Evolutionary conservation across 2,888 invertebrate species (phyloP).

Genomic region (Agrypnus murinus): DNA sequence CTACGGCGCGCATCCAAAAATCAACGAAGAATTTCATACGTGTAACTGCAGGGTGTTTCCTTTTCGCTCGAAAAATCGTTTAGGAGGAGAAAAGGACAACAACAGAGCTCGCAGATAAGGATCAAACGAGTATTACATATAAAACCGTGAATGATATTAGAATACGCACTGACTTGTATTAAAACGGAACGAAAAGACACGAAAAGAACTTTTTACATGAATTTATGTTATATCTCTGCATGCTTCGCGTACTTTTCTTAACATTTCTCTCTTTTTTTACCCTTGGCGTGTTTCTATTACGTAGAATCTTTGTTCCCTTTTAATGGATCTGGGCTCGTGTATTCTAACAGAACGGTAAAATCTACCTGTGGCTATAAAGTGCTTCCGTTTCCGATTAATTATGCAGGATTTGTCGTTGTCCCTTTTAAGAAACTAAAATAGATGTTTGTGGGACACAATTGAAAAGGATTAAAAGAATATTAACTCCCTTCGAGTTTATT

Average conservation of each 20-base stretch:
- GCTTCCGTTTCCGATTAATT: constrained; percentile 26
- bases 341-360: constrained; percentile 16
- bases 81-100: constrained; percentile 20
- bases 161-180: constrained; percentile 58
- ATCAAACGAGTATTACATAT: background rate
- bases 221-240: constrained; percentile 35
- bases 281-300: constrained; percentile 7
- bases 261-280: constrained; percentile 2
- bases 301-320: background rate
- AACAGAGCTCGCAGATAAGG: background rate
- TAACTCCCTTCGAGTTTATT: too few relatives aligned
- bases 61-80: background rate
- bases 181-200: constrained; percentile 49
- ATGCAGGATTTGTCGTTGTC: constrained; percentile 35
- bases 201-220: constrained; percentile 43
- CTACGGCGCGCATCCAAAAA: constrained; percentile 29
- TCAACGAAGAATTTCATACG: background rate
- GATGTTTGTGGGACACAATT: constrained; percentile 21
- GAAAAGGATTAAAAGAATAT: background rate
- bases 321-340: constrained; percentile 2
- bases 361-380: constrained; percentile 18
- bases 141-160: constrained; percentile 52
- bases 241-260: constrained; percentile 12
- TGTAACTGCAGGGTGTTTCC: constrained; percentile 10
- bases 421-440: constrained; percentile 24